Evolutionary conservation across 2,797 vertebrate genomes (phyloP).

Genomic region (Gallirallus australis): DNA sequence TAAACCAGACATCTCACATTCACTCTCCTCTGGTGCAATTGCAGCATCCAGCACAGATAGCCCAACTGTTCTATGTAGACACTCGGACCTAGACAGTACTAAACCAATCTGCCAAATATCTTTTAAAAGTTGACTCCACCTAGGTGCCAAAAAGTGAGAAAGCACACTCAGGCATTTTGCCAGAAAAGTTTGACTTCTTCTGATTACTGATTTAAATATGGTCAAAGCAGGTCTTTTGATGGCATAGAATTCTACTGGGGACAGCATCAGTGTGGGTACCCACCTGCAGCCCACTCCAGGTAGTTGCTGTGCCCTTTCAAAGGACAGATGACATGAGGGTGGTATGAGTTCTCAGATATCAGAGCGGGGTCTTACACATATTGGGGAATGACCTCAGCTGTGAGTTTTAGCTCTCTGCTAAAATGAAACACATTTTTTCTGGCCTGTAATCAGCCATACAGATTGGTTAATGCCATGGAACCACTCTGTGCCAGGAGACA

Average conservation of each 20-base stretch:
- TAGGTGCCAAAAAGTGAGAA: neutral
- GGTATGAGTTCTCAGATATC: neutral
- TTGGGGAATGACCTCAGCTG: neutral
- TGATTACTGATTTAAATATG: neutral
- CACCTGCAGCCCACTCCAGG: neutral
- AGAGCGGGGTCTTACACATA: neutral
- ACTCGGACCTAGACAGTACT: neutral
- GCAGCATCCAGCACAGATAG: neutral
- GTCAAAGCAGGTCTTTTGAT: neutral
- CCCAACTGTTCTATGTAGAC: neutral
- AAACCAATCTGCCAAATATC: neutral
- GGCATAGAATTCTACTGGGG: neutral
- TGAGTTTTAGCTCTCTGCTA: neutral
- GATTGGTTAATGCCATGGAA: neutral
- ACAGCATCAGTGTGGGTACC: neutral
- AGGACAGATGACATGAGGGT: neutral
- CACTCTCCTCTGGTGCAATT: neutral
- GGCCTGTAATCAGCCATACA: neutral
- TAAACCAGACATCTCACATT: neutral
- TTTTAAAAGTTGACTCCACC: neutral
- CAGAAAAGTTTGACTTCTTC: neutral
- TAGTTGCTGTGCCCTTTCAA: neutral
- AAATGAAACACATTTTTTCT: neutral
- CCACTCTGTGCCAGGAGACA: neutral
- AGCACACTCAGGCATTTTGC: neutral